phyloP scores from a whole-genome alignment of 2,113 vertebrate genomes.

The Phyllostomus discolor region DNA sequence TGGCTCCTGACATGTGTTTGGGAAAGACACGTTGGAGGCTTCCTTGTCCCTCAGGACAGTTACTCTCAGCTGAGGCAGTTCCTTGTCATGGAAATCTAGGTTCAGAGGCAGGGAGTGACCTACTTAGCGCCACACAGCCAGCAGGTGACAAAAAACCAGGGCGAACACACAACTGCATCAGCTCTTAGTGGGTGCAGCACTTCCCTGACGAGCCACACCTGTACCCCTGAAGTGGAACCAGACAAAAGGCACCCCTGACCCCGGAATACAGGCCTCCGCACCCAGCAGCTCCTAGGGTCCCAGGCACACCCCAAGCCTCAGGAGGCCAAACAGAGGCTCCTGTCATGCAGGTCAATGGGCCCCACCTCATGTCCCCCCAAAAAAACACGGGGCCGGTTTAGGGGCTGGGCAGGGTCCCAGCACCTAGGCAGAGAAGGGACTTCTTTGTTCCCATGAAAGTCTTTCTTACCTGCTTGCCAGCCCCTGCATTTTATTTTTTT shows the following conservation, averaged over 20 bases:
- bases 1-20: neutral
- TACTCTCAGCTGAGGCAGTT: neutral
- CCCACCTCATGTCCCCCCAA: neutral
- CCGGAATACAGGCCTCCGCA: neutral
- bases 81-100: neutral
- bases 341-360: neutral
- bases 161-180: neutral
- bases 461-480: neutral
- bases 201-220: neutral
- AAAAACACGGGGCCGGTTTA: neutral
- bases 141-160: too few species aligned
- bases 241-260: neutral
- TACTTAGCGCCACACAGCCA: neutral
- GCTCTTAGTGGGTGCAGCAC: neutral
- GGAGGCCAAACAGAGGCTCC: neutral
- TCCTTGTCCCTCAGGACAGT: accelerated
- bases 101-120: neutral
- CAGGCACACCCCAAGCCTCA: accelerated
- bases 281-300: neutral
- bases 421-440: neutral
- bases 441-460: neutral
- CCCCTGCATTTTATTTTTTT: neutral
- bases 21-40: neutral
- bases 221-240: too few species aligned
- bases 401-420: neutral